These are phyloP conservation scores for Ahaetulla prasina DNA, from an alignment of 2,113 vertebrate genomes.

Conservation along the genomic window DNA sequence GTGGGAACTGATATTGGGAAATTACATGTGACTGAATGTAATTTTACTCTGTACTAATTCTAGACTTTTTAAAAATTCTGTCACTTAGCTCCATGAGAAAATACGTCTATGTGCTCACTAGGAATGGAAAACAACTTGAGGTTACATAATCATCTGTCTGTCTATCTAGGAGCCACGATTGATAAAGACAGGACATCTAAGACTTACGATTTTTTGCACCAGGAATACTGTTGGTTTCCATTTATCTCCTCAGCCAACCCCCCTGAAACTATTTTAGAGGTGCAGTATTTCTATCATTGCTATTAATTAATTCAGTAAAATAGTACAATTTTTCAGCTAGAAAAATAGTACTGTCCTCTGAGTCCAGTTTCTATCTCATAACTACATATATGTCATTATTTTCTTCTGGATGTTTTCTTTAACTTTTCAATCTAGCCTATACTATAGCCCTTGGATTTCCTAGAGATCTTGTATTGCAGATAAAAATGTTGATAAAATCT, in stretches of 20 bases:
- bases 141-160: neutral
- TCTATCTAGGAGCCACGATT: constrained; percentile 19
- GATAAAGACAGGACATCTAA: constrained; percentile 20
- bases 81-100: neutral
- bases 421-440: neutral
- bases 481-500: neutral
- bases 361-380: neutral
- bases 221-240: neutral
- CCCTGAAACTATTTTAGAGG: constrained; percentile 28
- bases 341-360: neutral
- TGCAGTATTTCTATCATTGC: neutral
- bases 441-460: neutral
- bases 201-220: neutral
- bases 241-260: constrained; percentile 3
- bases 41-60: neutral
- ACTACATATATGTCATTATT: neutral
- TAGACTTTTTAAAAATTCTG: neutral
- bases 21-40: neutral
- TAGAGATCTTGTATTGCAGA: neutral
- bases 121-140: neutral
- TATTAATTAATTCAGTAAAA: neutral
- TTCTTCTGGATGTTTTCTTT: neutral
- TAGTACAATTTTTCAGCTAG: neutral
- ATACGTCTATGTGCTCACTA: neutral
- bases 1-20: neutral